Base-by-base conservation (phyloP, 2,113 vertebrate species). In the Macquaria ambigua region DNA sequence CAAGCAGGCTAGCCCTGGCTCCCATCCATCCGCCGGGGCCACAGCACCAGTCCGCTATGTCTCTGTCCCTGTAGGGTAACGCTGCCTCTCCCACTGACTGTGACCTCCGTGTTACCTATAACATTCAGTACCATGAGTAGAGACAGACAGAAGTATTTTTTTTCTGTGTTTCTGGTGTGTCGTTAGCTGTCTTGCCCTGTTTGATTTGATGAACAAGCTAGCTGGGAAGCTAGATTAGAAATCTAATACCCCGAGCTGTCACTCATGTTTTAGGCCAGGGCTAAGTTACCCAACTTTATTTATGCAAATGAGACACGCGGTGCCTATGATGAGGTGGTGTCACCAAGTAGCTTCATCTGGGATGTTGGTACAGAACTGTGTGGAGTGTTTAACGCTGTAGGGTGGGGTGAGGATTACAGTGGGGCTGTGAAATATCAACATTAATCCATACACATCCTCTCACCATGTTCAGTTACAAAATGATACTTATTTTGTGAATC, bases 121-220 rank as follows among this genome's bases (percentile, higher is more conserved):
- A 41, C 56, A 18, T 71, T 25, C 34, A 75, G 63, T 3, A 41
- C 50, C 31, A 37, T 2, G 31, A 61, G 21, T 8, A 5, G 2
- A 63, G 66, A 31, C 43, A 61, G n/a, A 68, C 48, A 25, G 4
- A 25, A 15, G 20, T 8, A 41, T 64, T 21, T 39, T 61, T 11
- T n/a, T 4, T 71, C 41, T 55, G 21, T 63, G 6, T 68, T 77
- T 11, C 31, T 67, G 48, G 4, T 50, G 76, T 69, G 82, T 68
- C 52, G 77, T 79, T 80, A 55, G 77, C 78, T 81, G 63, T 64
- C 53, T 50, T 70, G 48, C 39, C 67, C 53, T 31, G 58, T 84
- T 8, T 87, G 58, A 71, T 74, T 59, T 79, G 46, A 87, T 81
- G 74, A 73, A 41, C 20, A 80, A 50, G 87, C 83, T 89, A 90